A percentile compares a stretch with the other conserved stretches of the same genome.
These are phyloP conservation scores for Spisula subtruncata DNA, from an alignment of 2,888 invertebrate genomes.

Conservation along the genomic window DNA sequence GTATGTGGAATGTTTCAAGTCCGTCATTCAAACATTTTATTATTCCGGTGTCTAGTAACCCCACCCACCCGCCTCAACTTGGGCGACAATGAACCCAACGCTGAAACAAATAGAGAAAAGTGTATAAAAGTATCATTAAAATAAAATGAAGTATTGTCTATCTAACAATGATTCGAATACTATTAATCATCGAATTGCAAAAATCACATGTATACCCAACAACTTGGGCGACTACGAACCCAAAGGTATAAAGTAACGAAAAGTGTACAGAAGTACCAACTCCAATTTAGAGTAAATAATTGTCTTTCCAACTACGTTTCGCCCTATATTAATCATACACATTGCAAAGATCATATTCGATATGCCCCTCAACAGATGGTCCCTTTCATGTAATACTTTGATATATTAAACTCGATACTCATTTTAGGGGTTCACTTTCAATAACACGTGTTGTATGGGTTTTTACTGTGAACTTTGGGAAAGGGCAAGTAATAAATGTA, in stretches of 20 bases:
- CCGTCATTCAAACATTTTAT: not conserved
- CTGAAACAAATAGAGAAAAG: not conserved
- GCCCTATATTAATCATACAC: not conserved
- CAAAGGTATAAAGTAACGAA: not conserved
- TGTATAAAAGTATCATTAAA: not conserved
- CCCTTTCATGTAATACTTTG: not conserved
- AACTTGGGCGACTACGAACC: conserved; percentile 16
- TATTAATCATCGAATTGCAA: not conserved
- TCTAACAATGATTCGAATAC: not conserved
- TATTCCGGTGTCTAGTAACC: not conserved
- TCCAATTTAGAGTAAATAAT: not conserved
- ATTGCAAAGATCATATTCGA: not conserved
- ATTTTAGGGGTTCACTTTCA: not conserved
- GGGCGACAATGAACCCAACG: conserved; percentile 2
- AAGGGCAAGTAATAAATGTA: not conserved
- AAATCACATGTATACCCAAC: not conserved
- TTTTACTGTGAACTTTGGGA: not conserved
- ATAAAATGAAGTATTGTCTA: not conserved
- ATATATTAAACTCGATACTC: not conserved
- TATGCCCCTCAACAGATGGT: not conserved
- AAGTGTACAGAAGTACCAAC: conserved; percentile 17
- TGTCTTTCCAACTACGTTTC: not conserved
- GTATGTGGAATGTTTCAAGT: not conserved
- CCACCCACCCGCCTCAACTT: not conserved
- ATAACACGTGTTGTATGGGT: not conserved